Evolutionary conservation across 2,888 invertebrate species (phyloP), one percentile per base, ranked within the genome.

Genomic region (Caprella mutica): DNA sequence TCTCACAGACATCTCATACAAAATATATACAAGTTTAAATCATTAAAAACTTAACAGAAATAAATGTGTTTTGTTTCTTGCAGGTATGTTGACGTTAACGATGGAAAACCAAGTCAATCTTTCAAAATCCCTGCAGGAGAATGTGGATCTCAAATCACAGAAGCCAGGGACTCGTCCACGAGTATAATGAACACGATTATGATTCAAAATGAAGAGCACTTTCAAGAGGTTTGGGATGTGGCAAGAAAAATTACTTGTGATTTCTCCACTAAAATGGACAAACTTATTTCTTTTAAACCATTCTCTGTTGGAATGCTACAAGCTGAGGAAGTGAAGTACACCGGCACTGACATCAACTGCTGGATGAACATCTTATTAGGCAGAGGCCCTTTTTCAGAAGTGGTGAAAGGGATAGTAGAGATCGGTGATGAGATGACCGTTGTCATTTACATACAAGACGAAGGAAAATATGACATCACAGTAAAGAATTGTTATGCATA

Each of bases 301-400:
- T 65, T 68, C 26, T 26, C 64, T 3, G 68, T 68, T n/a, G 67
- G 64, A 40, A 66, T 63, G 61, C 55, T 68, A 14, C 64, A 65
- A 27, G 66, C 67, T 19, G 61, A 64, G 26, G 67, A 67, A 39
- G 59, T 67, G n/a, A 58, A 55, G 6, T 67, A 63, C 56, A 58
- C 65, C 8, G 68, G 67, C 6, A 62, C 66, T 30, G 63, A 68
- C 39, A 61, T 69, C 5, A 65, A 59, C 54, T 67, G 67, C 55
- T 68, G 68, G 67, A 68, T 68, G 67, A 65, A 68, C 26, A 68
- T 68, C 19, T 60, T 67, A 24, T 58, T 65, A 29, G 69, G 69
- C 2, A 55, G 60, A 21, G 68, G 67, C 2, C 68, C 68, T 1
- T 63, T 63, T 40, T 59, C 65, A 3, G 33, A 30, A n/a, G 40